Evolutionary conservation across 1,140 invertebrate species (phyloP).

Genomic region (Papilio polytes): DNA sequence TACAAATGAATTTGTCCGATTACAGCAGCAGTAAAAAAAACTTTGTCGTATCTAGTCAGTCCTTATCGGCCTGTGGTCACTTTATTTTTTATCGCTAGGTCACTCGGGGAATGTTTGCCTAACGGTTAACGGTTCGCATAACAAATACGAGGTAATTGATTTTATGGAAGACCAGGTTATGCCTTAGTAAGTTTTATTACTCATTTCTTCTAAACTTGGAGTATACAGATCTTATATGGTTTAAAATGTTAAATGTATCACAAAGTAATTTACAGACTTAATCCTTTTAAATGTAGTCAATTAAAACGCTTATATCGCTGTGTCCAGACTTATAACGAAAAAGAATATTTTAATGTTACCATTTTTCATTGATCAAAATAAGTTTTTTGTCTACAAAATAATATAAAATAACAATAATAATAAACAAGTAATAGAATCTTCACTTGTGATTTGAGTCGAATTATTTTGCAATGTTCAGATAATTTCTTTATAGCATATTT

Average conservation of each 20-base stretch:
- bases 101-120: not conserved
- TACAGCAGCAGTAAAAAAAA: not conserved
- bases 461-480: constrained; percentile 26
- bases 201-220: not conserved
- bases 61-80: constrained; percentile 8
- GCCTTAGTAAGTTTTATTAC: not conserved
- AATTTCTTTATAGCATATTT: constrained; percentile 26
- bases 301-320: not conserved
- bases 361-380: no score
- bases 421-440: no score
- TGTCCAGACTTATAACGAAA: no score
- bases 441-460: no score
- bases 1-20: not conserved
- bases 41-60: not conserved
- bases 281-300: not conserved
- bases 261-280: no score
- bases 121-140: not conserved
- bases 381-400: not conserved
- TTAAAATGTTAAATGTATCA: no score
- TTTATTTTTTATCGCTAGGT: constrained; percentile 16
- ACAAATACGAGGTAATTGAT: not conserved
- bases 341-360: no score
- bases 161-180: not conserved
- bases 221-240: no score
- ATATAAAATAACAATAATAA: no score